Base-by-base conservation (phyloP, 1,140 invertebrate species). In the Orchestia grillus region DNA sequence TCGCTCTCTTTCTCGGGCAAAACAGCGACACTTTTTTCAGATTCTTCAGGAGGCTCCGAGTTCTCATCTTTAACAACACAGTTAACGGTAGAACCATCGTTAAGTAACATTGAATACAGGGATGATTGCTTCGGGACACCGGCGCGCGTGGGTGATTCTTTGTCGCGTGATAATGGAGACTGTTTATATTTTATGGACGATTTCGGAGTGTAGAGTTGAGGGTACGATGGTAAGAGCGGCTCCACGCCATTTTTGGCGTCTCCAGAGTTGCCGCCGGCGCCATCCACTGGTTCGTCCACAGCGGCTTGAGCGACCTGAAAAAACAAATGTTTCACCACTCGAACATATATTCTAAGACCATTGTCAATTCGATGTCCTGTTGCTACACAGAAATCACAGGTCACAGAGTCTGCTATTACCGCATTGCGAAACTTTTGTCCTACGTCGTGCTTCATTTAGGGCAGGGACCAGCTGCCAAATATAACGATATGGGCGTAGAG, bases 221-320 rank as follows among this genome's bases (percentile, higher is more conserved):
- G 92, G 44, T 94, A 94, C 6, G 92, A 94, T 36, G 92, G 92
- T 36, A 94, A 15, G 43, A 94, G 92, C 19, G 92, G 92, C 15
- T 96, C 91, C 95, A 88, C 92, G 1, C 87, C 90, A 62, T 96
- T 96, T 43, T 96, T 96, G 44, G 94, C 87, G 90, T 96, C 96
- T 45, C 92, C 92, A 44, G 44, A 45, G 41, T 96, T 95, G 0
- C 44, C 45, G n/a, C 41, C 87, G 4, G 42, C 96, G 44, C 44
- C 87, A 95, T 96, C 96, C 41, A 96, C 94, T 19, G 44, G 28
- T 3, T 96, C 96, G n/a, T 96, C 96, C 16, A 96, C 96, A 8
- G 96, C 96, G 4, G 96, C 96, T 45, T 96, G 96, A n/a, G 95
- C 96, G 19, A 96, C 96, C 96, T 96, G 96, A 0, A 47, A 42